Base-by-base conservation (phyloP, 2,888 invertebrate species). In the Euproctis similis region DNA sequence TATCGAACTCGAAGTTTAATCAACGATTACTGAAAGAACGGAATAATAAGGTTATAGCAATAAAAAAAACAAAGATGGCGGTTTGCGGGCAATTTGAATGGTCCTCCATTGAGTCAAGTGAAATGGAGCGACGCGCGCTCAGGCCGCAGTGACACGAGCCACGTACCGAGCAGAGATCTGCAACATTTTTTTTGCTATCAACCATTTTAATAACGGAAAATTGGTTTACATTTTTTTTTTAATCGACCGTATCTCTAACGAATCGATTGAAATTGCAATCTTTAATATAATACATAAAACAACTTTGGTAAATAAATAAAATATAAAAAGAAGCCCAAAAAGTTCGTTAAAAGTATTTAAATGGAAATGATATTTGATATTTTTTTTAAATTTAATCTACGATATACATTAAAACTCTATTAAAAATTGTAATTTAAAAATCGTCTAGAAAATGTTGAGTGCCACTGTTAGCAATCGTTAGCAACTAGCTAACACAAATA, bases 71-170 rank as follows among this genome's bases (percentile, higher is more conserved):
- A 59, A 44, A 66, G 60, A 66, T 67, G 59, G 62, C 53, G 51
- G 53, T 56, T 53, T 55, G 59, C 39, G 57, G 57, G 55, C 58
- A 60, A 75, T 78, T 75, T 73, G 62, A 67, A 69, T 69, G 60
- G 55, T 57, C 45, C 48, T 57, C 55, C 67, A 76, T 71, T 72
- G 65, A 75, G 53, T 42, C 46, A 49, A 55, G 67, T 55, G 64
- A 72, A 74, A 57, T 74, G 63, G 66, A 73, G 71, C 73, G 69
- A 50, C 50, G 53, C 57, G 57, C 51, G 59, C 50, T n/a, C n/a
- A n/a, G n/a, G n/a, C 45, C 52, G 59, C 62, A 54, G 58, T 63
- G 73, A 69, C 81, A 80, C 78, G 77, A 73, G 81, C 75, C 71
- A 62, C 38, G 46, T 33, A 45, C 33, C 42, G 24, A 36, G 14